Percentiles rank a stretch among this genome's conserved stretches.
Conservation (phyloP, 2,113 vertebrate genomes). For the Oxygymnocypris stewartii region DNA sequence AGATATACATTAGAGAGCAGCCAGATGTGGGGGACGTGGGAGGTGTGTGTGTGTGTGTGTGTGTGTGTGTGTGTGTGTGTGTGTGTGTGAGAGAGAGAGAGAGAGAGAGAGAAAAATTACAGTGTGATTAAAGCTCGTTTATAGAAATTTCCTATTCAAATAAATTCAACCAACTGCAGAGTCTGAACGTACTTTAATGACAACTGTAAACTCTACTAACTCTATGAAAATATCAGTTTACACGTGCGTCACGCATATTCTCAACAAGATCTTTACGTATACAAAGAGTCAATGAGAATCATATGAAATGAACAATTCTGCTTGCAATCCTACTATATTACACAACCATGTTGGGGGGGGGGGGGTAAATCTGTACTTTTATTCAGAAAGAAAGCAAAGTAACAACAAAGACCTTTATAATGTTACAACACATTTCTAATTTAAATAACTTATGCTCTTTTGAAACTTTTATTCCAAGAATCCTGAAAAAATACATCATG, state of each 20-base stretch:
- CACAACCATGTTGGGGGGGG: background rate
- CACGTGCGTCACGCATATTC: background rate
- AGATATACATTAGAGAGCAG: conserved; percentile 66
- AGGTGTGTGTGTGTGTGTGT: no score
- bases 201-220: background rate
- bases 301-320: background rate
- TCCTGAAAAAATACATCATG: background rate
- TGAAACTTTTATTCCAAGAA: background rate
- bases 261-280: background rate
- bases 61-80: conserved; percentile 50
- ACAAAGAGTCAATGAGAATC: background rate
- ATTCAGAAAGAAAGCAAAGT: background rate
- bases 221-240: background rate
- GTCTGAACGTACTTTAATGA: background rate
- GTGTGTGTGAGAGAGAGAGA: background rate
- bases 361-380: background rate
- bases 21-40: conserved; percentile 47
- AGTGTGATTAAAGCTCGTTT: background rate
- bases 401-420: background rate
- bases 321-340: background rate
- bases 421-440: background rate
- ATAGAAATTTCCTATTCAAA: background rate
- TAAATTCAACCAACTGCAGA: background rate
- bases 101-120: conserved; percentile 47
- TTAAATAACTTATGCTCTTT: no score